Evolutionary conservation across 2,888 invertebrate species (phyloP), one percentile per base, ranked within the genome.

Genomic region (Plebejus argus): DNA sequence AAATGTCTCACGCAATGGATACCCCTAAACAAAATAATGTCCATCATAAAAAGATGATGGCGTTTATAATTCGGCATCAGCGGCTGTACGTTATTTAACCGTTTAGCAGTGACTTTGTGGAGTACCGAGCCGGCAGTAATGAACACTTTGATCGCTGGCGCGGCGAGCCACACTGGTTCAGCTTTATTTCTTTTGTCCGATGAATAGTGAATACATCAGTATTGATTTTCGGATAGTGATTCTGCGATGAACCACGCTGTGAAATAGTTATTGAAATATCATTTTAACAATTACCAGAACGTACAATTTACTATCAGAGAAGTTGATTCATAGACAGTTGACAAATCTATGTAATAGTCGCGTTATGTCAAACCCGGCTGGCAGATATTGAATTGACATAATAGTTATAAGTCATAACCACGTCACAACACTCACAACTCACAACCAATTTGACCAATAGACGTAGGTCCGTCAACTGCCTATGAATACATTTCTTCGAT

Each of bases 61-160:
- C n/a, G 45, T 45, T 23, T 45, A 72, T 72, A 20, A 72, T 45
- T 71, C 23, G 20, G 72, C 6, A 72, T 72, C 72, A 74, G 49
- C 15, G 18, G 53, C 28, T 23, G 49, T 49, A 53, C 53, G 28
- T 74, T 66, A 77, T 72, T 74, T 45, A 28, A 61, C 28, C 28
- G 77, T 74, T 74, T 74, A 77, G 72, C 33, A 71, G 49, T 83
- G 84, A 84, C 85, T 84, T 83, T 83, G 82, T 70, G 83, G 79
- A 78, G 78, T 81, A 84, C 76, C 84, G 82, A 80, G 76, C 76
- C 82, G 85, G 81, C 70, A 82, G 80, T 86, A 88, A 88, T 83
- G 79, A 76, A 80, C 79, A 82, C 88, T 88, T 88, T 88, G 88
- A 88, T 86, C 86, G 79, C 78, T 83, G 81, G 79, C 35, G 77